Base-by-base conservation (phyloP, 2,797 vertebrate species). In the Hephaestus fuliginosus region DNA sequence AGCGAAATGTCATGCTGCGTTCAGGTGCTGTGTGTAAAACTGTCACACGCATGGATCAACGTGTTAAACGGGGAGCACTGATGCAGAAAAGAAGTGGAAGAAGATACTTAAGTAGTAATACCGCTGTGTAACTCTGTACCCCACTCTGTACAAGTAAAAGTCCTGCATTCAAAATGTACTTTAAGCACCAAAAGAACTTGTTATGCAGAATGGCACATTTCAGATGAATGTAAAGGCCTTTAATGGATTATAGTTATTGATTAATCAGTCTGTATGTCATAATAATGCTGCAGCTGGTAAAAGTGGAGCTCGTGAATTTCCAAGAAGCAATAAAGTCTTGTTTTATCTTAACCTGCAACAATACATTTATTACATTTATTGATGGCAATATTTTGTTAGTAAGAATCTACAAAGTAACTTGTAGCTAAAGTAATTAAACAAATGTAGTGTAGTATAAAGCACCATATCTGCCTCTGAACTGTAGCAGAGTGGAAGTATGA, bases 1-100 rank as follows among this genome's bases (percentile, higher is more conserved):
- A 82, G 74, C 55, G 8, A 81, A 85, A 92, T 86, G 89, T 91
- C 91, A 88, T 82, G 92, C 12, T 86, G 86, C 92, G 11, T 94
- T 93, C 86, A 92, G 0, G 30, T 56, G 39, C 75, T 25, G 1
- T 22, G 6, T 4, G 53, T 51, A n/a, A 72, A 74, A 39, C 15
- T 4, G 8, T 15, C 2, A 0, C 2, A 43, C 8, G 8, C 2
- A 28, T 12, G n/a, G 8, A 39, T 46, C 2, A 6, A 66, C 55
- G n/a, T 48, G 20, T 44, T 18, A 18, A 9, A 43, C 30, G 9
- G 10, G 17, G 44, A 11, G 44, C 13, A 5, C 12, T 46, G 15
- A 17, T 18, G 18, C 48, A 14, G 8, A 39, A 39, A 39, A 7
- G 6, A 7, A 39, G 22, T 14, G n/a, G n/a, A 22, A 11, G n/a